Evolutionary conservation across 2,888 invertebrate genomes (phyloP), one percentile per base, ranked within the genome.

Genomic region (Synanthedon vespiformis): DNA sequence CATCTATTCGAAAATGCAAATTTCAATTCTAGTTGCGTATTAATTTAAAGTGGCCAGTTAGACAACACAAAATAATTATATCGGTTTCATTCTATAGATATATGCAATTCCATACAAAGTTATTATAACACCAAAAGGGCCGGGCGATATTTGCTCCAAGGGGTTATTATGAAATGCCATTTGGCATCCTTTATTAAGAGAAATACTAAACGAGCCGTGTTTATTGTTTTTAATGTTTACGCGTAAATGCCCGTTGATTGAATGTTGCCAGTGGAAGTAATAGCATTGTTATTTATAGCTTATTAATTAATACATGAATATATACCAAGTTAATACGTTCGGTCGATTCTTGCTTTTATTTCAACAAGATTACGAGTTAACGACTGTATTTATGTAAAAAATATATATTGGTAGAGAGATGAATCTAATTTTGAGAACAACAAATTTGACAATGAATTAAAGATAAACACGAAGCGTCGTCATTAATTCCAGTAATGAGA

Each of bases 401-500:
- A 50, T 53, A 58, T 55, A 58, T 50, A 55, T 18, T 54, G 54
- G 34, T 34, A 34, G 10, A 34, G 34, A 57, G 67, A 22, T 5
- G 34, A 34, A 34, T 44, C 6, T 44, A 14, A 44, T 44, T 44
- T 44, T 12, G 6, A 14, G 14, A 44, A 44, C 14, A 44, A 44
- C 44, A 44, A 44, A 44, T 44, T 44, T n/a, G 14, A 44, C 44
- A 44, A 44, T 44, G 44, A 44, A 14, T 44, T 44, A 44, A 14
- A 44, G 44, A 14, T 14, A 44, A 44, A n/a, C 44, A 44, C 14
- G 44, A 44, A 14, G 61, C 67, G 69, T 72, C 62, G 67, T 70
- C 71, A 74, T 78, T 74, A 76, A 77, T 76, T 64, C 62, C 55
- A 55, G 64, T 77, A 77, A 77, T 77, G 74, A 74, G 73, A 73